phyloP scores from a whole-genome alignment of 2,113 vertebrate genomes.

The Calypte anna region DNA sequence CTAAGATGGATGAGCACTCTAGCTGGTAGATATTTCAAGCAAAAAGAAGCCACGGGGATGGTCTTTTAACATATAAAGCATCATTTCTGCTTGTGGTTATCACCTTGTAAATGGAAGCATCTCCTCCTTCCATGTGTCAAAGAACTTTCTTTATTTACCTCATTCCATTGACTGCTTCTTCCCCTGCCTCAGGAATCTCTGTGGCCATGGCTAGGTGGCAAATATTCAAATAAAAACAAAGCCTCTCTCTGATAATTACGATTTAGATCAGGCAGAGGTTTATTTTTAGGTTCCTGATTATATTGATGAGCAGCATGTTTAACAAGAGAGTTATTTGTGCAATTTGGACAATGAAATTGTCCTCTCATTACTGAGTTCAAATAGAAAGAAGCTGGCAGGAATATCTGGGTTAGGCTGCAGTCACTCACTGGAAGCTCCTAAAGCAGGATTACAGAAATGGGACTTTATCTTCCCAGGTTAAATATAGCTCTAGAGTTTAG shows the following conservation, averaged over 20 bases:
- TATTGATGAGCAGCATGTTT: neutral
- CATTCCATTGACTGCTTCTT: neutral
- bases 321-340: neutral
- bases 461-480: conserved; percentile 42
- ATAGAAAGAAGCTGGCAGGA: conserved; percentile 10
- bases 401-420: conserved; percentile 46
- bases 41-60: neutral
- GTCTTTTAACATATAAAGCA: neutral
- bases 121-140: neutral
- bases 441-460: conserved; percentile 46
- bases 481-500: conserved; percentile 44
- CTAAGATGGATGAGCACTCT: neutral
- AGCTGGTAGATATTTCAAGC: neutral
- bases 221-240: neutral
- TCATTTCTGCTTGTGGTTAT: neutral
- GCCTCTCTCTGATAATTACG: neutral
- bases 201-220: neutral
- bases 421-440: conserved; percentile 45
- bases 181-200: neutral
- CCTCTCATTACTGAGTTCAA: neutral
- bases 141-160: neutral
- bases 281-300: conserved; percentile 4
- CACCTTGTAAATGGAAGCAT: neutral
- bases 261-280: neutral
- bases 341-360: conserved; percentile 19